A percentile compares a stretch with the other conserved stretches of the same genome.
Evolutionary conservation across 64 coral and sea anemone species (phyloP).

Genomic region (Stichodactyla mertensii): DNA sequence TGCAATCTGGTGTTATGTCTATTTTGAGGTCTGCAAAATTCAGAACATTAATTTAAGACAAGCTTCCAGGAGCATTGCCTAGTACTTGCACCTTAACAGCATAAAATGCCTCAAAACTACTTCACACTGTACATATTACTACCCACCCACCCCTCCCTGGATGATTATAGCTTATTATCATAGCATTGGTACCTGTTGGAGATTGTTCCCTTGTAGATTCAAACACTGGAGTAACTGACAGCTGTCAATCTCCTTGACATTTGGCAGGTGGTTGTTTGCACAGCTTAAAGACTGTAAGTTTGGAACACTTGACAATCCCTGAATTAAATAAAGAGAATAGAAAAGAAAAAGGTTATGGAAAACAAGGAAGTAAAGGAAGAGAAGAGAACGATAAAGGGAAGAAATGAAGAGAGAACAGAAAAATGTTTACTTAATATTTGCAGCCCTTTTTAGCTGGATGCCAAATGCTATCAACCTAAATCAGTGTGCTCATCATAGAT

Average conservation of each 20-base stretch:
- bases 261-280: constrained; percentile 73
- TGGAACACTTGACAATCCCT: constrained; percentile 75
- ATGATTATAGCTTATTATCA: background rate
- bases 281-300: constrained; percentile 60
- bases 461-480: no score
- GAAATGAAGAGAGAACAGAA: background rate
- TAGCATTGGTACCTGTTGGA: constrained; percentile 54
- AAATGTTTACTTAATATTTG: background rate
- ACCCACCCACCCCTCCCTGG: background rate
- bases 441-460: no score
- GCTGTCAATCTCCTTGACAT: constrained; percentile 68
- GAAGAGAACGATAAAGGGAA: background rate
- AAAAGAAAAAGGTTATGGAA: background rate
- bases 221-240: constrained; percentile 65
- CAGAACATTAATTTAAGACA: no score
- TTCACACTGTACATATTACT: no score
- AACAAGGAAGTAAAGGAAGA: background rate
- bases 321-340: background rate
- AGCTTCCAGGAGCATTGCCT: no score
- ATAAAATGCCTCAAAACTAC: no score
- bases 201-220: constrained; percentile 74
- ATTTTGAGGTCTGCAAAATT: no score
- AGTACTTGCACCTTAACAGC: no score
- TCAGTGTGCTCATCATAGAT: no score
- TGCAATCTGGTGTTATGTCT: no score